Evolutionary conservation across 35 echinoderm and acorn worm species (phyloP).

Genomic region (Stichopus chloronotus): DNA sequence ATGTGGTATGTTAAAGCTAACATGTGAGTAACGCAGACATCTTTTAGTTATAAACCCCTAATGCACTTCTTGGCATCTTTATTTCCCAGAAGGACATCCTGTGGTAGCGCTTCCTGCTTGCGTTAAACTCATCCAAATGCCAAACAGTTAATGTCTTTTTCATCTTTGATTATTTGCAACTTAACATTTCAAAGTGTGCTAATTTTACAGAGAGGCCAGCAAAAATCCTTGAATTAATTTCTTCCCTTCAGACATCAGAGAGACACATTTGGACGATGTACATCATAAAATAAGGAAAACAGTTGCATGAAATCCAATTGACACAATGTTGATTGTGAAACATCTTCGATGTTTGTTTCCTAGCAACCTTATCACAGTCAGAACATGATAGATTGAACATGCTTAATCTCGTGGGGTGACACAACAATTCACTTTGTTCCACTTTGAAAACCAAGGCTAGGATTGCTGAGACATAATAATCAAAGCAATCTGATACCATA

Average conservation of each 20-base stretch:
- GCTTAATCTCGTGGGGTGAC: not conserved
- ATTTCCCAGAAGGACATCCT: no score
- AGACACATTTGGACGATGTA: not conserved
- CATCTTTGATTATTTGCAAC: not conserved
- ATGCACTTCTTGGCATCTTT: no score
- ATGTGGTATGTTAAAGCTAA: no score
- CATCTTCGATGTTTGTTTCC: not conserved
- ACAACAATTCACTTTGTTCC: not conserved
- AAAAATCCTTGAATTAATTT: not conserved
- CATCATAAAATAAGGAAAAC: not conserved
- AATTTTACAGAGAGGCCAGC: not conserved
- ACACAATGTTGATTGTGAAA: not conserved
- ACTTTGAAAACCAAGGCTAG: not conserved
- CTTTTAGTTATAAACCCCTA: no score
- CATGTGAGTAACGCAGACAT: no score
- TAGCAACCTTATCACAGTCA: not conserved
- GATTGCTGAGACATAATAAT: no score
- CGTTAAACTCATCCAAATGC: not conserved
- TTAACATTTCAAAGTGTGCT: not conserved
- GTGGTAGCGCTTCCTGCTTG: not conserved
- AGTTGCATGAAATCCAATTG: not conserved
- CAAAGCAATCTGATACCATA: no score
- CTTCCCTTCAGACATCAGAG: not conserved
- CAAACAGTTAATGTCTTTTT: not conserved
- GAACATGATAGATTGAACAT: not conserved